Conservation (phyloP, 2,797 vertebrate species). For the Pterois miles region DNA sequence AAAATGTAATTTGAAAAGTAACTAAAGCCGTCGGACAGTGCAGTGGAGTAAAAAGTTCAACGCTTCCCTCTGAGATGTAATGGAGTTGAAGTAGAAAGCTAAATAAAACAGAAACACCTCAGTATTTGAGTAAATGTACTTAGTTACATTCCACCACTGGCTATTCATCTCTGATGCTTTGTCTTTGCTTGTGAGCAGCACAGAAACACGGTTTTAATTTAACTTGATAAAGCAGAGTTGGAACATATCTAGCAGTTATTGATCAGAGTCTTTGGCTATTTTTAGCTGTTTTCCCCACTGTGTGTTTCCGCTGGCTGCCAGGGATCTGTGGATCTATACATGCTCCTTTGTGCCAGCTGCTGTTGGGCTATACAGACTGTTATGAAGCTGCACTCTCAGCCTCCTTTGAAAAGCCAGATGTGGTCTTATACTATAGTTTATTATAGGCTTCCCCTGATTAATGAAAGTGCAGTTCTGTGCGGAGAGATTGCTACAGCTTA, state of each 20-base stretch:
- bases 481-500: neutral
- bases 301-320: constrained; percentile 25
- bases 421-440: neutral
- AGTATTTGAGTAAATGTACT: neutral
- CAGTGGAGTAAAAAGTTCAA: neutral
- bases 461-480: neutral
- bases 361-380: constrained; percentile 19
- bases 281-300: constrained; percentile 43
- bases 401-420: constrained; percentile 40
- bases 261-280: constrained; percentile 63
- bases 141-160: neutral
- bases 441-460: neutral
- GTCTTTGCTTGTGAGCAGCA: neutral
- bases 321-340: constrained; percentile 56
- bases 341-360: constrained; percentile 58
- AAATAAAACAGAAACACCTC: neutral
- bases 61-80: neutral
- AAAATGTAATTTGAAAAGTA: neutral
- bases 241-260: constrained; percentile 50
- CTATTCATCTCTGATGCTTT: neutral
- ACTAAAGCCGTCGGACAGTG: neutral
- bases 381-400: constrained; percentile 31
- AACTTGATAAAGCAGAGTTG: constrained; percentile 17
- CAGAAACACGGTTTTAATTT: neutral
- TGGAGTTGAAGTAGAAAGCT: neutral